Conservation (phyloP, 2,888 invertebrate species). For the Coronaproctus castanopsis region DNA sequence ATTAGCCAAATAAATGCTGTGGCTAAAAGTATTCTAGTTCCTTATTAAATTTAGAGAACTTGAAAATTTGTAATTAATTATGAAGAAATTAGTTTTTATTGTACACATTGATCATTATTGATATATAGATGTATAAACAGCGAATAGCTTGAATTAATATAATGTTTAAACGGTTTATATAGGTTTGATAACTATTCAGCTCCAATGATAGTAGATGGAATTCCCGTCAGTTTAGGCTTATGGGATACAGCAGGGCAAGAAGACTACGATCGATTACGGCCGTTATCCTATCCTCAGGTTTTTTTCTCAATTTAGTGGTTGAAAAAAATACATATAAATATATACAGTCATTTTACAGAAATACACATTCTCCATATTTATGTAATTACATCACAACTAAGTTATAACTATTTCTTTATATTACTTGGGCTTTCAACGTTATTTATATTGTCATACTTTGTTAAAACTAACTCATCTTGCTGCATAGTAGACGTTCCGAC, state of each 20-base stretch:
- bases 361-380: neutral
- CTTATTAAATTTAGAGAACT: too few relatives aligned
- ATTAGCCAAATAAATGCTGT: too few relatives aligned
- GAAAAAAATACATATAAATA: too few relatives aligned
- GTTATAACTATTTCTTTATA: neutral
- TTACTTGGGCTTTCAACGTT: neutral
- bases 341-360: too few relatives aligned
- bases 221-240: constrained; percentile 83
- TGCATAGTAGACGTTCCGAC: too few relatives aligned
- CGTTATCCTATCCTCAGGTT: constrained; percentile 81
- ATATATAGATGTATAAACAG: too few relatives aligned
- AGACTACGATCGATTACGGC: constrained; percentile 88
- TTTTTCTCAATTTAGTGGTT: too few relatives aligned
- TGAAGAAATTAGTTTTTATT: too few relatives aligned
- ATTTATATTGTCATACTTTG: too few relatives aligned
- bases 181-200: constrained; percentile 99
- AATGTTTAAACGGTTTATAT: constrained; percentile 11
- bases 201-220: constrained; percentile 94
- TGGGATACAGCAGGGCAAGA: constrained; percentile 99
- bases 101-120: neutral
- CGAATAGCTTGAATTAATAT: neutral
- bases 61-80: too few relatives aligned
- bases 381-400: neutral
- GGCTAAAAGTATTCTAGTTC: too few relatives aligned
- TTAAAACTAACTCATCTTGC: too few relatives aligned